phyloP scores from a whole-genome alignment of 2,888 invertebrate genomes.

The Cantharis rustica region DNA sequence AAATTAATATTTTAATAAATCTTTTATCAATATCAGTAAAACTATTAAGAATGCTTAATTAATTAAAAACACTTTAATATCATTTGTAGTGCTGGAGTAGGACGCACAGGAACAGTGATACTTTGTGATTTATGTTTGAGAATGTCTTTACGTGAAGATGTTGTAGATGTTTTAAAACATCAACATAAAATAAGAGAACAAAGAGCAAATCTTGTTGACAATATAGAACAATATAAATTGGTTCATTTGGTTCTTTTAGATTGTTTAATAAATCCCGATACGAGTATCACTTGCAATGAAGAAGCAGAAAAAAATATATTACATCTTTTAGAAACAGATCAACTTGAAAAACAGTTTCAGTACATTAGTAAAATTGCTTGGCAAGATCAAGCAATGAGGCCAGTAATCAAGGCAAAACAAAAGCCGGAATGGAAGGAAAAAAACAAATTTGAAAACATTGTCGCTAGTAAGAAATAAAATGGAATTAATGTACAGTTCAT shows the following conservation, averaged over 20 bases:
- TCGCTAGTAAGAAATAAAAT: constrained; percentile 44
- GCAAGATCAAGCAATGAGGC: constrained; percentile 53
- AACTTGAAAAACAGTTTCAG: constrained; percentile 46
- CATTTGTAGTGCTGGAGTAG: constrained; percentile 63
- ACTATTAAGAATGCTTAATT: too few relatives aligned
- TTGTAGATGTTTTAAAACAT: constrained; percentile 46
- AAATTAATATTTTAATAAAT: too few relatives aligned
- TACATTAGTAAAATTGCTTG: constrained; percentile 49
- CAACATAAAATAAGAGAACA: constrained; percentile 48
- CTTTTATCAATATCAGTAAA: too few relatives aligned
- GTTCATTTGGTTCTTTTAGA: constrained; percentile 56
- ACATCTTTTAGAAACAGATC: constrained; percentile 42
- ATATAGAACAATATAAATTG: constrained; percentile 56
- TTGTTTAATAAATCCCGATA: constrained; percentile 51
- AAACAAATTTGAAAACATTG: constrained; percentile 51
- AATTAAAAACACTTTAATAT: too few relatives aligned
- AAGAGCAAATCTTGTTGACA: constrained; percentile 54
- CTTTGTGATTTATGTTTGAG: constrained; percentile 62
- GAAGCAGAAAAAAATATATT: constrained; percentile 41
- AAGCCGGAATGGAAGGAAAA: constrained; percentile 43
- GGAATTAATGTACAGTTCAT: neutral
- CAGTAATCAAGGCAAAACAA: constrained; percentile 15
- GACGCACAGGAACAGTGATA: constrained; percentile 65
- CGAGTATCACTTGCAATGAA: constrained; percentile 50
- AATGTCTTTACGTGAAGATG: constrained; percentile 54